Evolutionary conservation across 2,113 vertebrate genomes (phyloP).

Genomic region (Hippocampus guttulatus): DNA sequence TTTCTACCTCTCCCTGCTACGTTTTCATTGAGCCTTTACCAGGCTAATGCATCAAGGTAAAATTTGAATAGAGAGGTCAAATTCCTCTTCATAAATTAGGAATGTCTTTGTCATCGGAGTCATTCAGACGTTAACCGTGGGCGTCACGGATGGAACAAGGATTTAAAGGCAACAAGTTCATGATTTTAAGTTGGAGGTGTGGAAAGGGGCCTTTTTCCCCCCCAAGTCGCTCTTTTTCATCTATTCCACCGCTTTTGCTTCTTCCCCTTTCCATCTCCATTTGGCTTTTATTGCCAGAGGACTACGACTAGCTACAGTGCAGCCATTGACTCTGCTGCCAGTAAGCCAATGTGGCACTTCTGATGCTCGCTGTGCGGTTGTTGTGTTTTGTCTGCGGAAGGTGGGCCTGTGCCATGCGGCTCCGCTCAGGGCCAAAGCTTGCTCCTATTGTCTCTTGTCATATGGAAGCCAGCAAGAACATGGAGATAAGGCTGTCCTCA

Average conservation of each 20-base stretch:
- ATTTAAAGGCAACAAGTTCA: constrained; percentile 45
- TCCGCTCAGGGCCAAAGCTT: constrained; percentile 48
- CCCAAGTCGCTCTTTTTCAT: constrained; percentile 17
- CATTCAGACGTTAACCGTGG: constrained; percentile 13
- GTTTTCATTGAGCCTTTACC: constrained; percentile 49
- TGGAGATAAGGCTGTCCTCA: constrained; percentile 66
- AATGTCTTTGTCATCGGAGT: constrained; percentile 17
- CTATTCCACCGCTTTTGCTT: background rate
- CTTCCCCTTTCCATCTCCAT: constrained; percentile 4
- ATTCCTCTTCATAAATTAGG: constrained; percentile 55
- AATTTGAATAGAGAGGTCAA: constrained; percentile 55
- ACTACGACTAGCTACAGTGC: constrained; percentile 18
- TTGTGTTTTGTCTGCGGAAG: constrained; percentile 55
- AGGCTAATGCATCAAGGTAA: constrained; percentile 35
- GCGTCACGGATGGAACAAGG: constrained; percentile 16
- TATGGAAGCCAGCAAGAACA: constrained; percentile 68
- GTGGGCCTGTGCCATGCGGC: constrained; percentile 57
- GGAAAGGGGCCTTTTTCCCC: background rate
- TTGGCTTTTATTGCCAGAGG: constrained; percentile 26
- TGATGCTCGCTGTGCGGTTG: constrained; percentile 22
- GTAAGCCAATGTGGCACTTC: constrained; percentile 35
- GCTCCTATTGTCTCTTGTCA: constrained; percentile 67
- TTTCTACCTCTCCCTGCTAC: constrained; percentile 65
- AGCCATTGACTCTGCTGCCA: constrained; percentile 24
- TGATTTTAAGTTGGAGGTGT: constrained; percentile 25